Conservation (phyloP, 2,113 vertebrate genomes). For the Prunella himalayana region DNA sequence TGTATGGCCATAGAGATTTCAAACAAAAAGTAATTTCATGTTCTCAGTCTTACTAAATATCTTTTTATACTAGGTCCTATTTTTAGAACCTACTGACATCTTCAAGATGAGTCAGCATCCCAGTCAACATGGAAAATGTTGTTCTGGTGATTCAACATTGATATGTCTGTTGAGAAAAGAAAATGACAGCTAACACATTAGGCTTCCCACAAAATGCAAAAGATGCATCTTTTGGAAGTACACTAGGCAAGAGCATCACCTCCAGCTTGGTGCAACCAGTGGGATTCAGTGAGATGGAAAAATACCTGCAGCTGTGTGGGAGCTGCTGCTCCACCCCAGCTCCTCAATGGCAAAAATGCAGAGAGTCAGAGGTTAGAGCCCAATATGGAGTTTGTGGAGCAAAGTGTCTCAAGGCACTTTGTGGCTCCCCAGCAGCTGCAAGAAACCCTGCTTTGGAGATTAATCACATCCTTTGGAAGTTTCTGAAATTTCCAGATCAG, state of each 20-base stretch:
- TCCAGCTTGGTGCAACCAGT: neutral
- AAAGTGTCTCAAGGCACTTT: neutral
- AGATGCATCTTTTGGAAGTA: neutral
- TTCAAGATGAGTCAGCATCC: neutral
- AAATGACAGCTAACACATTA: neutral
- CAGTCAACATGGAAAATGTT: neutral
- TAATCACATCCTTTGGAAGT: conserved; percentile 11
- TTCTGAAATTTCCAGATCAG: neutral
- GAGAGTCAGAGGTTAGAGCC: neutral
- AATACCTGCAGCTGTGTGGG: neutral
- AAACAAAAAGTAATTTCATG: neutral
- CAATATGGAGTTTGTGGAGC: neutral
- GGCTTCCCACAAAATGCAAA: neutral
- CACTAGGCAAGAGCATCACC: neutral
- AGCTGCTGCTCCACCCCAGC: neutral
- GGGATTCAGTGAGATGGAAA: neutral
- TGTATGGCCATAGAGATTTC: neutral
- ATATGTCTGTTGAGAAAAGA: neutral
- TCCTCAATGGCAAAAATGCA: rapidly evolving
- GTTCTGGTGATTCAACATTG: neutral
- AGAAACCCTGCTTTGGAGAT: neutral
- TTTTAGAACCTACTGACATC: neutral
- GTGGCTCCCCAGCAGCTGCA: neutral
- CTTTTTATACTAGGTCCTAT: neutral
- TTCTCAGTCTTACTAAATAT: conserved; percentile 2